Percentiles rank a stretch among this genome's conserved stretches.
phyloP scores from a whole-genome alignment of 1,140 invertebrate species.

The Euglossa dilemma region DNA sequence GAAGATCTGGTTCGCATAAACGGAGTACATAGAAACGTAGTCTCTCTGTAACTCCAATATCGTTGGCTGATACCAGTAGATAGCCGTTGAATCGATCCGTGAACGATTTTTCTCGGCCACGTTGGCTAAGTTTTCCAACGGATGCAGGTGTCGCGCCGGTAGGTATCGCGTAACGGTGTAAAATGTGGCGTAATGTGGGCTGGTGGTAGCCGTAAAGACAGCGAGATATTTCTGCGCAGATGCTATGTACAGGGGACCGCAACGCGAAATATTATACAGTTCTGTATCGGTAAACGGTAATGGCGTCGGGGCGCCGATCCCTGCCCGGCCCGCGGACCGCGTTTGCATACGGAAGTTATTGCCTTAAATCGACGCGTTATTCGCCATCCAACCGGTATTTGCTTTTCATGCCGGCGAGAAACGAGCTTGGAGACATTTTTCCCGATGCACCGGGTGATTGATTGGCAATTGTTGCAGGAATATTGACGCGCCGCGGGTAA shows the following conservation, averaged over 20 bases:
- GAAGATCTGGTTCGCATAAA: no score
- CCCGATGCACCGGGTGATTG: neutral
- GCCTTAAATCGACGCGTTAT: conserved; percentile 6
- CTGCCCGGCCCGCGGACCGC: neutral
- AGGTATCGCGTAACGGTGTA: conserved; percentile 42
- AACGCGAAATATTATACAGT: conserved; percentile 57
- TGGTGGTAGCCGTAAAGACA: conserved; percentile 3
- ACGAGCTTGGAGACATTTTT: neutral
- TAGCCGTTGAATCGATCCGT: neutral
- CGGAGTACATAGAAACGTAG: no score
- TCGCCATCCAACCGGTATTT: neutral
- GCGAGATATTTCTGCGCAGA: conserved; percentile 49
- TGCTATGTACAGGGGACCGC: conserved; percentile 2
- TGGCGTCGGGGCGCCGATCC: conserved; percentile 39
- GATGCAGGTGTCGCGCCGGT: neutral
- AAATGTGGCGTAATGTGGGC: neutral
- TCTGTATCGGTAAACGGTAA: conserved; percentile 60
- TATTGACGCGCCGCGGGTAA: no score
- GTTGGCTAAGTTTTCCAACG: conserved; percentile 19
- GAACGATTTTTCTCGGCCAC: neutral
- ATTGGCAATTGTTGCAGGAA: neutral
- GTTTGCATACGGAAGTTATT: conserved; percentile 6
- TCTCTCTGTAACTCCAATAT: no score
- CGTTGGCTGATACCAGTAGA: no score
- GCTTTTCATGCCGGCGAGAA: neutral